Evolutionary conservation across 2,888 invertebrate genomes (phyloP).

Genomic region (Eumacrocentrus americanus): DNA sequence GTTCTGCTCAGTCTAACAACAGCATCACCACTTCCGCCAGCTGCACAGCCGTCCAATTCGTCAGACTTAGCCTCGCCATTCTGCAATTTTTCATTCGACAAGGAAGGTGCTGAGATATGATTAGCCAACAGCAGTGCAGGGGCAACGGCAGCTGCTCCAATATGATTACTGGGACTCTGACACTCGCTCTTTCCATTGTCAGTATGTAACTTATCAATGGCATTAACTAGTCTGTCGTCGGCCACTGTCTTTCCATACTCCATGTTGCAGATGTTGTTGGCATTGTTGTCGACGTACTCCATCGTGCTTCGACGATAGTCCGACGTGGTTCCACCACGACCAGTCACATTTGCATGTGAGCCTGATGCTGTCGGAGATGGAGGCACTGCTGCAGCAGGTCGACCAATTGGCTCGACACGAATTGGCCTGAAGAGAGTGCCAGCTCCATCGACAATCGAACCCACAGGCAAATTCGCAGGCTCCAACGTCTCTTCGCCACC

Average conservation of each 20-base stretch:
- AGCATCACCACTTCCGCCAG: conserved; percentile 46
- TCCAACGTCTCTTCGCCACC: conserved; percentile 61
- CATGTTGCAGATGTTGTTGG: conserved; percentile 54
- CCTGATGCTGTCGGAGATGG: conserved; percentile 50
- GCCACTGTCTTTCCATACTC: conserved; percentile 46
- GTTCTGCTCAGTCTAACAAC: conserved; percentile 65
- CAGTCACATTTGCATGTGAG: conserved; percentile 54
- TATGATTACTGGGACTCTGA: conserved; percentile 45
- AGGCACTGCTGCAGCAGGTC: conserved; percentile 44
- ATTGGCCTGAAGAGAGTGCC: conserved; percentile 56
- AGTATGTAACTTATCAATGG: conserved; percentile 54
- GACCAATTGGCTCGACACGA: conserved; percentile 52
- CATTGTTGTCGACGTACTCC: conserved; percentile 63
- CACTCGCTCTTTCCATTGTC: conserved; percentile 46
- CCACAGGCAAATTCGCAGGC: conserved; percentile 43
- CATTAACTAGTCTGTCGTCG: conserved; percentile 50
- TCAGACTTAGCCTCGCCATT: conserved; percentile 52
- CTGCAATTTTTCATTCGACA: conserved; percentile 45
- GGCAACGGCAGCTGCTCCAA: conserved; percentile 49
- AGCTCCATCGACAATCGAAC: conserved; percentile 43
- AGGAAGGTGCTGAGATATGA: conserved; percentile 47
- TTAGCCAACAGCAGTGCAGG: conserved; percentile 53
- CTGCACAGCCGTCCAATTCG: conserved; percentile 39
- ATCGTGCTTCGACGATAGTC: conserved; percentile 59
- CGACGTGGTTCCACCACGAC: conserved; percentile 54